Percentiles rank a stretch among this genome's conserved stretches.
Evolutionary conservation across 1,140 invertebrate genomes (phyloP).

Genomic region (Heliconius eleuchia): DNA sequence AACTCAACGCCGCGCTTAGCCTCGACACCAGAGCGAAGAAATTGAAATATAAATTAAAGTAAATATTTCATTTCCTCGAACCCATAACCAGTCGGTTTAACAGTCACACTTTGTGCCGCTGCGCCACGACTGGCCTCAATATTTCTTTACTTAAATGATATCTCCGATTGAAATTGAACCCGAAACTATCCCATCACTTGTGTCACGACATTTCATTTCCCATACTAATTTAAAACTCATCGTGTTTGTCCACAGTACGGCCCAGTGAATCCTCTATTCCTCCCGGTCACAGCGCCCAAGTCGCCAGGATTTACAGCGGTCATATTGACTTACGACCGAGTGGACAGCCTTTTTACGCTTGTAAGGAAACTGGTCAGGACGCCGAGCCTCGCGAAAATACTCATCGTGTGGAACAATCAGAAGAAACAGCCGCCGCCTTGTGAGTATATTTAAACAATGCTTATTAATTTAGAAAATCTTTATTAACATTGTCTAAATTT

Average conservation of each 20-base stretch:
- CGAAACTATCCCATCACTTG: too few species aligned
- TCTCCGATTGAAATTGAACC: too few species aligned
- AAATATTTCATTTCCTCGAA: too few species aligned
- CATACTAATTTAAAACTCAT: background rate
- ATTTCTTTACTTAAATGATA: too few species aligned
- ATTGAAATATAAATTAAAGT: too few species aligned
- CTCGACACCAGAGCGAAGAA: too few species aligned
- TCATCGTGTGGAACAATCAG: conserved; percentile 97
- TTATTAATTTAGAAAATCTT: background rate
- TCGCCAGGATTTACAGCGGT: conserved; percentile 95
- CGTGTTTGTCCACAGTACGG: conserved; percentile 60
- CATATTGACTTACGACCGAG: conserved; percentile 94
- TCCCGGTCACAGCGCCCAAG: conserved; percentile 91
- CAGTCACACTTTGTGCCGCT: too few species aligned
- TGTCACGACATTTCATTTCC: background rate
- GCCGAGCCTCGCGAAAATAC: conserved; percentile 91
- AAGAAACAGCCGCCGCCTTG: conserved; percentile 91
- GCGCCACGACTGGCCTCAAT: too few species aligned
- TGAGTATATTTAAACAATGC: conserved; percentile 69
- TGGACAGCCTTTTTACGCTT: conserved; percentile 93
- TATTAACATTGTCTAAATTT: background rate
- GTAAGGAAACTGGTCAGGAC: conserved; percentile 91
- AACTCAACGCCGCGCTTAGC: too few species aligned
- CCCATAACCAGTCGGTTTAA: too few species aligned
- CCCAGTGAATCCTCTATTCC: conserved; percentile 89